phyloP scores from a whole-genome alignment of 2,113 vertebrate species.

The Tautogolabrus adspersus region DNA sequence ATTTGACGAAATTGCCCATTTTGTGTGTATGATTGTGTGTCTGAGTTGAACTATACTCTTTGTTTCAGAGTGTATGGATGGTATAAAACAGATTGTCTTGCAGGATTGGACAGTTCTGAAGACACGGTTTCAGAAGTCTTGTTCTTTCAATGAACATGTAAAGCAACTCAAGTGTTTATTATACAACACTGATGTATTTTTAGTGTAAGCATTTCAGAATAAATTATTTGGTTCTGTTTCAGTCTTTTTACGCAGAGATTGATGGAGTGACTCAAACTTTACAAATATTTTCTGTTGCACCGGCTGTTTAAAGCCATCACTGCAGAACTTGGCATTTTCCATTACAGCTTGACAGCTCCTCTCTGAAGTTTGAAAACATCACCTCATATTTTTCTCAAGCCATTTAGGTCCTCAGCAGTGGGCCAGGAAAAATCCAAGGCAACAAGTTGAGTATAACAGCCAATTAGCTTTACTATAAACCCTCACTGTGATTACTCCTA shows the following conservation, averaged over 20 bases:
- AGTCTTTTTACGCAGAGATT: slow-evolving; percentile 19
- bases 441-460: slow-evolving; percentile 66
- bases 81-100: neutral
- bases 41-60: slow-evolving; percentile 2
- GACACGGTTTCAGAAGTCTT: neutral
- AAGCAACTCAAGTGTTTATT: neutral
- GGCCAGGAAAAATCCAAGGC: slow-evolving; percentile 48
- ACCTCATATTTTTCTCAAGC: slow-evolving; percentile 55
- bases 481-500: slow-evolving; percentile 51
- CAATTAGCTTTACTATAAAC: slow-evolving; percentile 71
- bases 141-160: neutral
- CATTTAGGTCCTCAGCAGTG: slow-evolving; percentile 41
- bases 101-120: neutral
- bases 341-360: slow-evolving; percentile 73
- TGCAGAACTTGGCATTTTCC: slow-evolving; percentile 68
- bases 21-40: slow-evolving; percentile 2
- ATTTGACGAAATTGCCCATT: slow-evolving; percentile 49
- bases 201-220: slow-evolving; percentile 2
- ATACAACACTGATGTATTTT: slow-evolving; percentile 1
- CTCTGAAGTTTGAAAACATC: slow-evolving; percentile 73
- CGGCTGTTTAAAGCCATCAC: slow-evolving; percentile 62
- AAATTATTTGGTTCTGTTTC: slow-evolving; percentile 28
- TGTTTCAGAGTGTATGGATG: slow-evolving; percentile 12
- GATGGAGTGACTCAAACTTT: slow-evolving; percentile 52
- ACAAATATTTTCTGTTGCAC: slow-evolving; percentile 54